Evolutionary conservation across 2,113 vertebrate species (phyloP), one percentile per base, ranked within the genome.

Genomic region (Entelurus aequoreus): DNA sequence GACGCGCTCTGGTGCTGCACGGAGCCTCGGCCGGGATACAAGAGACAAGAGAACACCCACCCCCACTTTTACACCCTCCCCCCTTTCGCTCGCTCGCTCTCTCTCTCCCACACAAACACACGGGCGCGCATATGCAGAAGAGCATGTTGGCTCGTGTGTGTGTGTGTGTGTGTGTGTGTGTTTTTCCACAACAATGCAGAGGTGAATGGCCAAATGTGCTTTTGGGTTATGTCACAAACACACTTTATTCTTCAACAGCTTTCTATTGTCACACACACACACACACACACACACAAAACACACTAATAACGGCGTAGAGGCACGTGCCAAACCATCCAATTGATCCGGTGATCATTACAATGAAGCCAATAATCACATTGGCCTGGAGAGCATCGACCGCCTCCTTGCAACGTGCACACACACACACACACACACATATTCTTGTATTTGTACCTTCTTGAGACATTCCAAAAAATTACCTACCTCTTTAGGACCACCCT

Each of bases 311-410:
- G 1, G 16, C 19, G 9, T 19, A 28, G 10, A 53, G 28, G 51
- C 11, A 16, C 14, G 71, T 62, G 65, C 62, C 66, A 54, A 84
- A 85, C 76, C 83, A 70, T 66, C 71, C 74, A 69, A 90, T 86
- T 84, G 90, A 91, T 88, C 87, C 75, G 71, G 81, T 88, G 87
- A 90, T 86, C 86, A 87, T 87, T 87, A 86, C 88, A 87, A 89
- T 85, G 86, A 83, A 86, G 79, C 80, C 83, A 87, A 90, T 91
- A 88, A 88, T 88, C 87, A 86, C 69, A 42, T 57, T 75, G 77
- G 80, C 86, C 76, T 69, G 62, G 54, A 70, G 16, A 6, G 44
- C 55, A 89, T 89, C 90, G 83, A 91, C 86, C 68, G 36, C 8
- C 68, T 78, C 75, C 66, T 72, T 79, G 82, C 80, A 78, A 81